A percentile compares a stretch with the other conserved stretches of the same genome.
Evolutionary conservation across 2,888 invertebrate genomes (phyloP).

Genomic region (Schizotus pectinicornis): DNA sequence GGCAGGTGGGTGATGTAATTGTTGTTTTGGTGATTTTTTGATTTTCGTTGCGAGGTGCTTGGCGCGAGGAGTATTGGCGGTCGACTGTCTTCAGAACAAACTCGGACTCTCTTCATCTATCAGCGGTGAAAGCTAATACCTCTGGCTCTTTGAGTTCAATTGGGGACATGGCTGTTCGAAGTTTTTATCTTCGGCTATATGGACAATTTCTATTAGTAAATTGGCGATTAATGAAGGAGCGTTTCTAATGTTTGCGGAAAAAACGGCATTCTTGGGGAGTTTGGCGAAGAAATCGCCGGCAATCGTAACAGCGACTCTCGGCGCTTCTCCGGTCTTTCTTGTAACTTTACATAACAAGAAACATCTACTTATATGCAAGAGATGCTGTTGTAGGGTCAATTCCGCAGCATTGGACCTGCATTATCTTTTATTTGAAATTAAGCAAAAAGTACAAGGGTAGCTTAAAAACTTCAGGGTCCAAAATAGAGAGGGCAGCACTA

Average conservation of each 20-base stretch:
- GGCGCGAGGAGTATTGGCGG: conserved; percentile 8
- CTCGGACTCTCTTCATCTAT: conserved; percentile 21
- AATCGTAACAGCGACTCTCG: background rate
- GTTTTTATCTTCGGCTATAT: conserved; percentile 4
- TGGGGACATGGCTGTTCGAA: conserved; percentile 20
- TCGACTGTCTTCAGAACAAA: conserved; percentile 20
- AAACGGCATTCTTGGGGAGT: background rate
- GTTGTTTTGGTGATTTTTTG: background rate
- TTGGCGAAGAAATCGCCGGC: background rate
- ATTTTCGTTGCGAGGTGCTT: conserved; percentile 1
- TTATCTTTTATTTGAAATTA: too few species aligned
- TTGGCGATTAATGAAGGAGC: conserved; percentile 18
- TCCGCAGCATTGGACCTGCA: too few species aligned
- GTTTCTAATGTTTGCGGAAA: background rate
- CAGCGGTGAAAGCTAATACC: conserved; percentile 28
- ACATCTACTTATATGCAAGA: too few species aligned
- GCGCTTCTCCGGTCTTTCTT: too few species aligned
- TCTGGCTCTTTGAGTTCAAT: conserved; percentile 26
- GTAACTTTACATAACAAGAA: too few species aligned
- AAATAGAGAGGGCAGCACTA: too few species aligned
- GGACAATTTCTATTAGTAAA: conserved; percentile 21
- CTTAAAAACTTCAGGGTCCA: too few species aligned
- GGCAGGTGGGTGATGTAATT: background rate
- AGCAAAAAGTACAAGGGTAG: too few species aligned
- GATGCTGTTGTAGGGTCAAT: too few species aligned